Base-by-base conservation (phyloP, 2,113 vertebrate species). In the Choloepus hoffmanni region DNA sequence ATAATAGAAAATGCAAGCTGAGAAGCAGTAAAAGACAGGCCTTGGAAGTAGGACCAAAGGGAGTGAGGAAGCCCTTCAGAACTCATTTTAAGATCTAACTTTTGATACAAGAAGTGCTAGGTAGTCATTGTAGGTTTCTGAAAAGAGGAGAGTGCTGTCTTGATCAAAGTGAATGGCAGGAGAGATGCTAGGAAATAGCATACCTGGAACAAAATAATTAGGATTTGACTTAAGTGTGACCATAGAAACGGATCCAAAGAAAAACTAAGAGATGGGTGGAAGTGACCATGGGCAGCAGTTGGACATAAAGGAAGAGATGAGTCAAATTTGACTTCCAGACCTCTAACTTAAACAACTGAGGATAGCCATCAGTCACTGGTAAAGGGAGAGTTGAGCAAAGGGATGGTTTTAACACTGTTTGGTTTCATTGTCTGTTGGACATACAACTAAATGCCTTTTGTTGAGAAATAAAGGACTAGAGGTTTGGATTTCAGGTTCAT, bases 191-290 rank as follows among this genome's bases (percentile, higher is more conserved):
- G 55, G 78, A 74, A 70, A 43, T 16, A 4, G 77, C 72, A 88
- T 53, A 70, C 72, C 91, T 84, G 63, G 63, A 50, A 40, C 89
- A 89, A 65, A 90, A 87, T 91, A 70, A 94, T 94, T 83, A 89
- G 89, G 53, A 30, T 36, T 43, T 24, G 28, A 74, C 89, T 26
- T 21, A 30, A 3, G 2, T 62, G 77, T 33, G 4, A 86, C 86
- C 10, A 0, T 50, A 63, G 86, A 63, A 74, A 36, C 0, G 68
- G 67, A 82, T 5, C 62, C 83, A 65, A 48, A 67, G 91, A 45
- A 33, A 63, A 72, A 60, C 67, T 3, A 12, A 40, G 16, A 30
- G 33, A 45, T 26, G 60, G 3, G 53, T 14, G 3, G 72, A 67
- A 21, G 62, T 50, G 26, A 62, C 84, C 36, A 0, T 13, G 62